Evolutionary conservation across 2,797 vertebrate species (phyloP).

Genomic region (Lateolabrax maculatus): DNA sequence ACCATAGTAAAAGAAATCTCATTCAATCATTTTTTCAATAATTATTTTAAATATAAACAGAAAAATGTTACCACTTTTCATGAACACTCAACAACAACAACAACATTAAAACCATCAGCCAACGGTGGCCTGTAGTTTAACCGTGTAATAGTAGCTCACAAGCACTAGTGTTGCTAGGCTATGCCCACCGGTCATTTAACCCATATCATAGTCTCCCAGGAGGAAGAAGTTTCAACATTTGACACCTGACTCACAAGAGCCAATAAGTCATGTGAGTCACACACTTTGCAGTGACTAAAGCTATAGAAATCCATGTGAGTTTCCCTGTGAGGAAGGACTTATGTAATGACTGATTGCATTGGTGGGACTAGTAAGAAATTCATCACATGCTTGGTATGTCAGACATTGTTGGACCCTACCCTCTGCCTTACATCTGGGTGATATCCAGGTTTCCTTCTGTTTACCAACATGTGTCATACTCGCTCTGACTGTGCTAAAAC

Average conservation of each 20-base stretch:
- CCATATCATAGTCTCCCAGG: neutral
- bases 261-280: slow-evolving; percentile 11
- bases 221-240: neutral
- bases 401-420: slow-evolving; percentile 23
- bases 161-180: neutral
- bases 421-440: slow-evolving; percentile 42
- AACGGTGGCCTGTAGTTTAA: no score
- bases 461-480: slow-evolving; percentile 1
- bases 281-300: slow-evolving; percentile 12
- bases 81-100: neutral
- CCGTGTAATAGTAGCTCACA: neutral
- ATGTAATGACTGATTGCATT: slow-evolving; percentile 34
- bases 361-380: slow-evolving; percentile 41
- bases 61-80: no score
- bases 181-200: neutral
- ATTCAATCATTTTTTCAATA: neutral
- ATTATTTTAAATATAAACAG: neutral
- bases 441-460: neutral
- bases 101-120: neutral
- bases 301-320: slow-evolving; percentile 1
- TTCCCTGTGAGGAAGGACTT: slow-evolving; percentile 9
- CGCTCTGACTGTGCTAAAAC: neutral
- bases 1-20: neutral
- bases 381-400: slow-evolving; percentile 63
- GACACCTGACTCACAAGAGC: slow-evolving; percentile 30